A percentile compares a stretch with the other conserved stretches of the same genome.
Conservation (phyloP, 2,888 invertebrate genomes). For the Orthosia cruda region DNA sequence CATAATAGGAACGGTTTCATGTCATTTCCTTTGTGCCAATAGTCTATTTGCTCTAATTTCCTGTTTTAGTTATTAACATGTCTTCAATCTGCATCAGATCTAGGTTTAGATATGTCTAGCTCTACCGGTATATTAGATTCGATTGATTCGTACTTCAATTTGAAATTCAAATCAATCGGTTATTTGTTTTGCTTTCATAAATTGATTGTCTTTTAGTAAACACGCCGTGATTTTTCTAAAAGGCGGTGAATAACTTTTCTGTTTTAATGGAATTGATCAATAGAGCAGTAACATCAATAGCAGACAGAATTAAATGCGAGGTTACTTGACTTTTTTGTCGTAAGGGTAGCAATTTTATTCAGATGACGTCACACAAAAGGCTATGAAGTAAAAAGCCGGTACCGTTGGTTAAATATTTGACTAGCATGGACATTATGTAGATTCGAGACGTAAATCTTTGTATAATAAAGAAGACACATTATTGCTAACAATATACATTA, state of each 20-base stretch:
- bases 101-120: conserved; percentile 70
- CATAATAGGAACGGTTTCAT: conserved; percentile 72
- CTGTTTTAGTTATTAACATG: conserved; percentile 78
- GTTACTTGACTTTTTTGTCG: conserved; percentile 29
- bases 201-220: conserved; percentile 53
- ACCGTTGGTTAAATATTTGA: conserved; percentile 42
- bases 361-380: conserved; percentile 50
- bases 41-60: conserved; percentile 82
- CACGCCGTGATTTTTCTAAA: conserved; percentile 40
- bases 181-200: conserved; percentile 65
- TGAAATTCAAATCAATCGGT: conserved; percentile 64
- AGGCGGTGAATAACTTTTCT: conserved; percentile 16
- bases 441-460: conserved; percentile 17
- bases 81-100: conserved; percentile 64
- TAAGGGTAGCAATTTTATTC: conserved; percentile 28
- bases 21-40: conserved; percentile 86
- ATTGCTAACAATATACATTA: background rate
- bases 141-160: conserved; percentile 57
- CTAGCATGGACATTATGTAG: conserved; percentile 35
- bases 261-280: conserved; percentile 16
- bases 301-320: conserved; percentile 10
- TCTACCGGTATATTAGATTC: conserved; percentile 54
- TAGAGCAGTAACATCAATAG: conserved; percentile 16
- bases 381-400: conserved; percentile 48
- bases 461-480: conserved; percentile 20